phyloP scores from a whole-genome alignment of 2,888 invertebrate genomes.

The Halocaridina rubra region DNA sequence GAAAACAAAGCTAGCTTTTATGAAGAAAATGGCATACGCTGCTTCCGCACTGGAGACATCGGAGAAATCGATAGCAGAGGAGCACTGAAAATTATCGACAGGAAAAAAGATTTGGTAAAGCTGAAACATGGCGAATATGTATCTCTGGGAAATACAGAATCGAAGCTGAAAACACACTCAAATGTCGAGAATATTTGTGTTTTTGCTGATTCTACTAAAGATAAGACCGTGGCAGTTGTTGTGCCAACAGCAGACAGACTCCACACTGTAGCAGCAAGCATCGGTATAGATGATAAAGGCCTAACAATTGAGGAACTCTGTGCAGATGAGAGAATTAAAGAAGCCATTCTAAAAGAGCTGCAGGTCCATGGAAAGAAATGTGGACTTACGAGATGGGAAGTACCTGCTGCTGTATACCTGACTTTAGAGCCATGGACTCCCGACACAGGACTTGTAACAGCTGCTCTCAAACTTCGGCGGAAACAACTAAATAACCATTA shows the following conservation, averaged over 20 bases:
- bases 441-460: constrained; percentile 72
- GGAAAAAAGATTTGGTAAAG: constrained; percentile 74
- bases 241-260: constrained; percentile 77
- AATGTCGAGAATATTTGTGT: constrained; percentile 97
- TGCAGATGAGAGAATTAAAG: constrained; percentile 67
- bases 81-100: constrained; percentile 91
- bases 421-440: constrained; percentile 72
- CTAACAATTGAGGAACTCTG: constrained; percentile 73
- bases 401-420: constrained; percentile 69
- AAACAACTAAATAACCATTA: constrained; percentile 70
- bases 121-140: constrained; percentile 73
- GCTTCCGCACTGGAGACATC: constrained; percentile 98
- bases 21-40: constrained; percentile 81
- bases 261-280: constrained; percentile 64
- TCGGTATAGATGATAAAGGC: constrained; percentile 65
- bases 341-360: constrained; percentile 68
- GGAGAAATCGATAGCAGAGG: constrained; percentile 94
- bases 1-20: constrained; percentile 92
- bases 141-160: constrained; percentile 72
- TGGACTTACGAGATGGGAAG: constrained; percentile 67
- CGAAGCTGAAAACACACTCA: constrained; percentile 77
- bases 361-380: constrained; percentile 67
- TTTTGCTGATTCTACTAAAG: constrained; percentile 89
- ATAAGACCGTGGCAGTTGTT: constrained; percentile 88
- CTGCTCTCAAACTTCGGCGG: constrained; percentile 72